Percentiles rank a stretch among this genome's conserved stretches.
phyloP scores from a whole-genome alignment of 1,140 invertebrate species.

The Brachionus sp. region DNA sequence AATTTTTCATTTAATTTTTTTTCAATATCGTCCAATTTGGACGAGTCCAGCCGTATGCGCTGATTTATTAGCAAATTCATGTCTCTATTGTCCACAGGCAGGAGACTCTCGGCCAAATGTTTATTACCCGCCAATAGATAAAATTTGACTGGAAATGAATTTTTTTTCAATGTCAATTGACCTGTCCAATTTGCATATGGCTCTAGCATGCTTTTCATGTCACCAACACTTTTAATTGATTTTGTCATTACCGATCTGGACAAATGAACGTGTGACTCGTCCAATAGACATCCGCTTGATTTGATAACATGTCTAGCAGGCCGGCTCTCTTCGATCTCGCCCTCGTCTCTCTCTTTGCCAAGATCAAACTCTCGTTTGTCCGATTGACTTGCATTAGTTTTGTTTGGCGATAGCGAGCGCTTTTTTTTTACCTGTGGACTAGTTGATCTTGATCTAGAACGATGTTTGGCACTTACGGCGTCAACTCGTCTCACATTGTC shows the following conservation, averaged over 20 bases:
- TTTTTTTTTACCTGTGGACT: not conserved
- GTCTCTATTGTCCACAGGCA: not conserved
- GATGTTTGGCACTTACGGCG: not conserved
- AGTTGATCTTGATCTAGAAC: not conserved
- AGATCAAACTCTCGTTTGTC: not conserved
- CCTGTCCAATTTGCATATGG: not conserved
- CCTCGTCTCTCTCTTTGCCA: not conserved
- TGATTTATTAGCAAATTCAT: constrained; percentile 32
- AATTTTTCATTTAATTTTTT: not conserved
- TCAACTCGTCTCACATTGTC: constrained; percentile 7
- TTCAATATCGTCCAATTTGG: constrained; percentile 26
- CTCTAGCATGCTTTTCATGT: not conserved
- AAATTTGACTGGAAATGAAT: constrained; percentile 31
- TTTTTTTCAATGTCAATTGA: constrained; percentile 34
- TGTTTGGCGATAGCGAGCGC: not conserved
- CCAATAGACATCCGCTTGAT: not conserved
- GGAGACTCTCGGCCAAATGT: not conserved
- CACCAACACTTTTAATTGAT: not conserved
- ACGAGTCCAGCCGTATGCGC: constrained; percentile 19
- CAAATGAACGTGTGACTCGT: not conserved
- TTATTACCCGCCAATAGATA: constrained; percentile 5
- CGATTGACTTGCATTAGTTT: not conserved
- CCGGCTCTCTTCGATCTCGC: not conserved
- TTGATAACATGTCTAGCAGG: not conserved
- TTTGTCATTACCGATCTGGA: not conserved